Evolutionary conservation across 2,113 vertebrate species (phyloP), one percentile per base, ranked within the genome.

Genomic region (Potamarius usumacintae): DNA sequence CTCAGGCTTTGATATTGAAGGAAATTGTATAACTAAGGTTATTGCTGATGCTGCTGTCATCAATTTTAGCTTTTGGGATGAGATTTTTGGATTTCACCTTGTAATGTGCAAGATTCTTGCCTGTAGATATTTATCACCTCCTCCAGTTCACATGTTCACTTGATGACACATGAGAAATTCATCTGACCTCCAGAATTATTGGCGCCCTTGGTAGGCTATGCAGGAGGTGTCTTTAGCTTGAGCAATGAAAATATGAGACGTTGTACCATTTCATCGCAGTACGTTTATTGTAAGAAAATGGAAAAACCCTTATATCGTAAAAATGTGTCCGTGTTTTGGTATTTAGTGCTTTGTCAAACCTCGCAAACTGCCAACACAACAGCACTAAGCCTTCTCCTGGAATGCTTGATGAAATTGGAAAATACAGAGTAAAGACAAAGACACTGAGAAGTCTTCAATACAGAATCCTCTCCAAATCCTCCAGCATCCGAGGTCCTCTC

Each of bases 151-250:
- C 17, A 48, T 78, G 78, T 30, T 78, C 12, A 17, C 25, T 78
- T 55, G 25, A 27, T 78, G 52, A 78, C 50, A 55, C 25, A 60
- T 17, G 22, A 60, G 78, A 55, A 57, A 58, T 80, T 34, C 15
- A 80, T 58, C 53, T 80, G 53, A 80, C 55, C 27, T 77, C 48
- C 11, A 52, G 74, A 79, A 79, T 17, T 57, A 55, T 79, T 79
- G n/a, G 14, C 76, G 55, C 52, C 52, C 76, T 55, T 57, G 7
- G 6, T 30, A 17, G 25, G 52, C 12, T 27, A 55, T 78, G 69
- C 34, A 42, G 20, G n/a, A 53, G 53, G 22, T 78, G 22, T 78
- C 6, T 78, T 53, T 78, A 77, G 48, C 11, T 27, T 78, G 50
- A 78, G 15, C 6, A 15, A 2, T 77, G 22, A n/a, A 25, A 53